Evolutionary conservation across 2,797 vertebrate genomes (phyloP).

Genomic region (Bryconaethiops microstoma): DNA sequence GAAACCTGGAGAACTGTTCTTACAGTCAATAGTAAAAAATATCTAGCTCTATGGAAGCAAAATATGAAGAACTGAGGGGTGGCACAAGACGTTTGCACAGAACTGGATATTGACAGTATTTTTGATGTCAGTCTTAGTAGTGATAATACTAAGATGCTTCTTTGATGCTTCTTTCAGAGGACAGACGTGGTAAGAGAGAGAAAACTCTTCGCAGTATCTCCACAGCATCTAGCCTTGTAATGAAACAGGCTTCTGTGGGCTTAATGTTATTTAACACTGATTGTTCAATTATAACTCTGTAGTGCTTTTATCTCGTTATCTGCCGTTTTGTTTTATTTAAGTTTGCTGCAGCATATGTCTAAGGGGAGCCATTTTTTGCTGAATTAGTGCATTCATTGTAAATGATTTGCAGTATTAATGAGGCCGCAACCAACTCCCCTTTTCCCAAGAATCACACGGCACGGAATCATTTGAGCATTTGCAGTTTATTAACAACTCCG

Average conservation of each 20-base stretch:
- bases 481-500: constrained; percentile 5
- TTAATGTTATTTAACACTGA: constrained; percentile 45
- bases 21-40: too few relatives aligned
- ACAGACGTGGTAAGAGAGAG: neutral
- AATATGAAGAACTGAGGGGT: too few relatives aligned
- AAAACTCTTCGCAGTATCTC: neutral
- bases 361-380: constrained; percentile 44
- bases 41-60: too few relatives aligned
- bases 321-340: constrained; percentile 30
- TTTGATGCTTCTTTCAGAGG: neutral
- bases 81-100: too few relatives aligned
- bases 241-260: constrained; percentile 23
- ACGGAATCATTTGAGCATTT: constrained; percentile 28
- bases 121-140: neutral
- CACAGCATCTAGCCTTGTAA: constrained; percentile 17
- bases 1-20: too few relatives aligned
- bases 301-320: constrained; percentile 50
- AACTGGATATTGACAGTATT: too few relatives aligned
- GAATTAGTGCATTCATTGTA: constrained; percentile 45
- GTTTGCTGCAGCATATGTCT: constrained; percentile 25
- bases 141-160: too few relatives aligned
- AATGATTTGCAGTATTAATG: constrained; percentile 58
- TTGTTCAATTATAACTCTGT: constrained; percentile 44
- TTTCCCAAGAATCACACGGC: neutral
- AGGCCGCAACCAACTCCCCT: constrained; percentile 1